phyloP scores from a whole-genome alignment of 2,113 vertebrate species.

The Jacana jacana region DNA sequence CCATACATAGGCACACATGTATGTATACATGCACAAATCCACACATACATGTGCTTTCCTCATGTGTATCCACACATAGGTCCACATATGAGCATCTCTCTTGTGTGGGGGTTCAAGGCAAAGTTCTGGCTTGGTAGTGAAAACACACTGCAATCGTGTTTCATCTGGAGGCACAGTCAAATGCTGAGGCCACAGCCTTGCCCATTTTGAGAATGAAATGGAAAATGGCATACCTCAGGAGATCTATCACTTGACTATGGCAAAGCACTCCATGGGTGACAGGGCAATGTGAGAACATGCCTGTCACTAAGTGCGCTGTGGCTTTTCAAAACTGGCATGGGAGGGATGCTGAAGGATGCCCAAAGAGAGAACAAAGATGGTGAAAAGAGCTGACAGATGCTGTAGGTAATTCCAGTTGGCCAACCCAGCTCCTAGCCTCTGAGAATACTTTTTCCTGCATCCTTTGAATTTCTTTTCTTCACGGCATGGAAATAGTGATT shows the following conservation, averaged over 20 bases:
- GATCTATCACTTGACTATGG: background rate
- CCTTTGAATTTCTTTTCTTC: background rate
- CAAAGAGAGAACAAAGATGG: background rate
- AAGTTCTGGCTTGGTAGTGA: background rate
- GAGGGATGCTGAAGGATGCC: background rate
- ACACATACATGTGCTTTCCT: background rate
- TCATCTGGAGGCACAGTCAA: background rate
- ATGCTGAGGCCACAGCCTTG: background rate
- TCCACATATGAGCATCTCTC: fast-evolving
- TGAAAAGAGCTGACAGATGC: background rate
- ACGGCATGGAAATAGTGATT: background rate
- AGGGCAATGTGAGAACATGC: background rate
- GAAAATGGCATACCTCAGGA: background rate
- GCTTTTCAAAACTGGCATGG: background rate
- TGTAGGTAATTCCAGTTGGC: background rate
- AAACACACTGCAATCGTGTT: background rate
- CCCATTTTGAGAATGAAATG: background rate
- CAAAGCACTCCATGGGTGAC: background rate
- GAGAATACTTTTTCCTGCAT: background rate
- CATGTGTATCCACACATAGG: background rate
- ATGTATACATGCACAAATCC: fast-evolving
- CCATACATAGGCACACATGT: fast-evolving
- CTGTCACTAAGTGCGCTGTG: background rate
- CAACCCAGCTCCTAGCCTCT: background rate
- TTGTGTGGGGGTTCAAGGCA: background rate